A percentile compares a stretch with the other conserved stretches of the same genome.
These are phyloP conservation scores for Drosophila villosipedis DNA, from an alignment of 2,888 invertebrate genomes.

Conservation along the genomic window DNA sequence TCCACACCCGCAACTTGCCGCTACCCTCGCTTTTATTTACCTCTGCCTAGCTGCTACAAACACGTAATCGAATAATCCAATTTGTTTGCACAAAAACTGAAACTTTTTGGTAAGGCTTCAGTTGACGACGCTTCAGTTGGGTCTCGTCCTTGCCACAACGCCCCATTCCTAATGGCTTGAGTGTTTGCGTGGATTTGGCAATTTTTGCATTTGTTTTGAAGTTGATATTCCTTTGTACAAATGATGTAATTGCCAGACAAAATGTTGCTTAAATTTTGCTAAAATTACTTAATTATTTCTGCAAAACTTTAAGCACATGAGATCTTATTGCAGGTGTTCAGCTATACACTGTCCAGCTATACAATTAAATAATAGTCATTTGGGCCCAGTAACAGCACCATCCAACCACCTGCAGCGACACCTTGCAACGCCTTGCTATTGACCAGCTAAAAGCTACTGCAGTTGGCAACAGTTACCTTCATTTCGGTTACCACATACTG, in stretches of 20 bases:
- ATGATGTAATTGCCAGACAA: slow-evolving; percentile 60
- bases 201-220: slow-evolving; percentile 47
- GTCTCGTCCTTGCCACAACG: slow-evolving; percentile 11
- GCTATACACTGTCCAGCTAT: neutral
- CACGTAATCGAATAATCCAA: slow-evolving; percentile 80
- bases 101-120: slow-evolving; percentile 75
- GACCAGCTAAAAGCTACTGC: neutral
- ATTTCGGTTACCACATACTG: slow-evolving; percentile 25
- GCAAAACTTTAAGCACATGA: neutral
- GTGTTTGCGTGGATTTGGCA: slow-evolving; percentile 42
- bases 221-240: slow-evolving; percentile 43
- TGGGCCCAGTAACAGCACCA: neutral
- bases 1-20: neutral
- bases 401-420: slow-evolving; percentile 24
- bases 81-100: slow-evolving; percentile 78
- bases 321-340: neutral
- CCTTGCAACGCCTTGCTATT: slow-evolving; percentile 24
- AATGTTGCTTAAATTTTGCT: slow-evolving; percentile 6
- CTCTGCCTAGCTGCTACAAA: slow-evolving; percentile 61
- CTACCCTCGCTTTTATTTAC: slow-evolving; percentile 29
- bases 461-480: slow-evolving; percentile 11
- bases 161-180: slow-evolving; percentile 64
- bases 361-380: slow-evolving; percentile 17
- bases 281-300: neutral
- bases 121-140: slow-evolving; percentile 47